Evolutionary conservation across 2,113 vertebrate genomes (phyloP).

Genomic region (Pachypanchax playfairii): DNA sequence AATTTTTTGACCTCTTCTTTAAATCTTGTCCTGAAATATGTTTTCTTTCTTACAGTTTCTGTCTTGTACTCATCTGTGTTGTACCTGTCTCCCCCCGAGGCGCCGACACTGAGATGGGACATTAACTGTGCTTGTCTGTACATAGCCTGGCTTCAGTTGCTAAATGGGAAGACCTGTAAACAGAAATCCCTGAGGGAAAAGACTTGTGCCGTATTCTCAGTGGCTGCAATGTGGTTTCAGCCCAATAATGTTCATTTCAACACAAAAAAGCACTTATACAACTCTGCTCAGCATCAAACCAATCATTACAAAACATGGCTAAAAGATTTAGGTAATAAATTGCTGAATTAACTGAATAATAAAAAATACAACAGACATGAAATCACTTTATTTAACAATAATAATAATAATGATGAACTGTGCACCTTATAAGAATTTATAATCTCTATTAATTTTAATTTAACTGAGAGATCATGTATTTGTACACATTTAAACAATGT

Average conservation of each 20-base stretch:
- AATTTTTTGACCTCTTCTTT: slow-evolving; percentile 8
- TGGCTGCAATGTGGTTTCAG: slow-evolving; percentile 18
- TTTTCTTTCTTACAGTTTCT: slow-evolving; percentile 24
- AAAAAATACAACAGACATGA: background rate
- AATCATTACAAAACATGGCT: background rate
- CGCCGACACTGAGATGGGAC: slow-evolving; percentile 31
- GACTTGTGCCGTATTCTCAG: slow-evolving; percentile 10
- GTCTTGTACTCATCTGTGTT: slow-evolving; percentile 53
- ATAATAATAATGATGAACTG: too few species aligned
- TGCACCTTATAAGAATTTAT: too few species aligned
- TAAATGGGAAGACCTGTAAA: slow-evolving; percentile 25
- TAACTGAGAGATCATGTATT: too few species aligned
- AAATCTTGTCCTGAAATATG: slow-evolving; percentile 34
- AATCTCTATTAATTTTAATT: too few species aligned
- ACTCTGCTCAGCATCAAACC: background rate
- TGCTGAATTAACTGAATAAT: too few species aligned
- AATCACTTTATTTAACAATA: too few species aligned
- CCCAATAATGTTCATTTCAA: slow-evolving; percentile 4
- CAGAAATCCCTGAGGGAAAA: slow-evolving; percentile 31
- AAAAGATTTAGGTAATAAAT: background rate
- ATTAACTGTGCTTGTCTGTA: slow-evolving; percentile 53
- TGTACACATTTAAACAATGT: too few species aligned
- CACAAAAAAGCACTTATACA: background rate
- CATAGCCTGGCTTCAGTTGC: slow-evolving; percentile 54
- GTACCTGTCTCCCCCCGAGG: slow-evolving; percentile 39